These are phyloP conservation scores for Drosophila nr. medialis DNA, from an alignment of 2,888 invertebrate genomes.

Conservation along the genomic window DNA sequence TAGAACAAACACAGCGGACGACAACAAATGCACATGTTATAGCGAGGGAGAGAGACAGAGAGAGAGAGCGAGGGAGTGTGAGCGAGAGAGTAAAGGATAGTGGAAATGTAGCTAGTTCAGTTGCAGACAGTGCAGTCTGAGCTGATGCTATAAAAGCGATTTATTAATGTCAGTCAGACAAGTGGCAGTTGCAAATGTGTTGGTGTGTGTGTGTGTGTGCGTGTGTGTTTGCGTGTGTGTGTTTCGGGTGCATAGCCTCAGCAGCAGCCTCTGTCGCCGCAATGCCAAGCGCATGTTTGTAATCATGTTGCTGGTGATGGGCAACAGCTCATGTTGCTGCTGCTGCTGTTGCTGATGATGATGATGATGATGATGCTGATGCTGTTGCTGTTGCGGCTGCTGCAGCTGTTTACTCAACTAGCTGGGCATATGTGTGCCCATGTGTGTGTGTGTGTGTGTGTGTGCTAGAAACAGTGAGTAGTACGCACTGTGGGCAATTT, in stretches of 20 bases:
- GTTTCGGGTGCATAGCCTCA: conserved; percentile 41
- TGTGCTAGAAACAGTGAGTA: conserved; percentile 20
- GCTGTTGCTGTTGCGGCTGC: conserved; percentile 33
- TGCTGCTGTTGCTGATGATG: not conserved
- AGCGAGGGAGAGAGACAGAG: conserved; percentile 7
- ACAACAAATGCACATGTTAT: conserved; percentile 16
- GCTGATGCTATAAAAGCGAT: conserved; percentile 76
- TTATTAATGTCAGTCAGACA: conserved; percentile 78
- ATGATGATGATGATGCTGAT: conserved; percentile 26
- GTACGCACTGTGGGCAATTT: conserved; percentile 15
- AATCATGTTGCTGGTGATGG: conserved; percentile 69
- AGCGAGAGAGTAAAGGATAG: conserved; percentile 13
- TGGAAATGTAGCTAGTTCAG: conserved; percentile 44
- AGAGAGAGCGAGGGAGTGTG: conserved; percentile 5
- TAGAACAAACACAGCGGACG: conserved; percentile 55
- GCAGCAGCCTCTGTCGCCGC: conserved; percentile 26
- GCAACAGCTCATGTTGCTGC: conserved; percentile 66
- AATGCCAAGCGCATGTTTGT: conserved; percentile 66
- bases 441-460: conserved; percentile 15
- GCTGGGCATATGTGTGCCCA: conserved; percentile 9
- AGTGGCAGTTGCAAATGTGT: conserved; percentile 55
- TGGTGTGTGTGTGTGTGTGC: conserved; percentile 5
- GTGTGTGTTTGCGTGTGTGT: conserved; percentile 14
- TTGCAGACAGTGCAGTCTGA: conserved; percentile 48
- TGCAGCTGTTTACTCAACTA: conserved; percentile 53